These are phyloP conservation scores for Sebastes oblongus DNA, from an alignment of 2,797 vertebrate genomes.

Conservation along the genomic window DNA sequence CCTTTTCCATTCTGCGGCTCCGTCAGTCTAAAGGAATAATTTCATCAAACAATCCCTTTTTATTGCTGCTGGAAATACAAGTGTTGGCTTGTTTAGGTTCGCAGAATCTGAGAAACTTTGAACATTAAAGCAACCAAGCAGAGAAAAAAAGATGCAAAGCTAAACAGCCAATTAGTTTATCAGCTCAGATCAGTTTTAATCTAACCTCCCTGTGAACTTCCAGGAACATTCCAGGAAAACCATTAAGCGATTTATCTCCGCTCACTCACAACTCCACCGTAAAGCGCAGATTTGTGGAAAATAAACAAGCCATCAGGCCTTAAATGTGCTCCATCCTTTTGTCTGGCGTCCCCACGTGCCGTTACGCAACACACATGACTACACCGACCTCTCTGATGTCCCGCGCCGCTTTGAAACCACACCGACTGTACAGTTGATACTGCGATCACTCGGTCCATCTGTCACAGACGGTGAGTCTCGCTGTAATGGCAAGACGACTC, in stretches of 20 bases:
- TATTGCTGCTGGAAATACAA: constrained; percentile 19
- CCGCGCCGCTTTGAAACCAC: constrained; percentile 12
- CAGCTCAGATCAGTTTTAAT: constrained; percentile 58
- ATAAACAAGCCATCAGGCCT: constrained; percentile 71
- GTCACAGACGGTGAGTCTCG: neutral
- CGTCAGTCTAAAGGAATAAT: neutral
- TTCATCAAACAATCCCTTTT: constrained; percentile 4
- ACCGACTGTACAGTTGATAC: constrained; percentile 11
- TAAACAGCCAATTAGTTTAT: constrained; percentile 43
- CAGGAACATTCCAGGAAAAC: constrained; percentile 76
- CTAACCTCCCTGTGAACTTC: constrained; percentile 70
- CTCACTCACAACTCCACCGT: constrained; percentile 52
- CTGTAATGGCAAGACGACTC: constrained; percentile 3
- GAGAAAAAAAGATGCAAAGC: neutral
- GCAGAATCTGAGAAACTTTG: constrained; percentile 11
- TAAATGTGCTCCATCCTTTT: constrained; percentile 56
- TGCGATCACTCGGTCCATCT: constrained; percentile 7
- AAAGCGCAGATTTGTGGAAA: constrained; percentile 56
- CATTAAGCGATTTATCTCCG: constrained; percentile 76
- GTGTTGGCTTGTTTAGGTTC: constrained; percentile 22
- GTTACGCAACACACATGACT: constrained; percentile 44
- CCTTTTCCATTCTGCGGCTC: neutral
- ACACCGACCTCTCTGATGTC: neutral
- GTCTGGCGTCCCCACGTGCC: constrained; percentile 29
- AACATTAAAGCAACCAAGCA: constrained; percentile 24